A percentile compares a stretch with the other conserved stretches of the same genome.
These are phyloP conservation scores for Clarias platycephalus DNA, from an alignment of 2,797 vertebrate species.

Conservation along the genomic window DNA sequence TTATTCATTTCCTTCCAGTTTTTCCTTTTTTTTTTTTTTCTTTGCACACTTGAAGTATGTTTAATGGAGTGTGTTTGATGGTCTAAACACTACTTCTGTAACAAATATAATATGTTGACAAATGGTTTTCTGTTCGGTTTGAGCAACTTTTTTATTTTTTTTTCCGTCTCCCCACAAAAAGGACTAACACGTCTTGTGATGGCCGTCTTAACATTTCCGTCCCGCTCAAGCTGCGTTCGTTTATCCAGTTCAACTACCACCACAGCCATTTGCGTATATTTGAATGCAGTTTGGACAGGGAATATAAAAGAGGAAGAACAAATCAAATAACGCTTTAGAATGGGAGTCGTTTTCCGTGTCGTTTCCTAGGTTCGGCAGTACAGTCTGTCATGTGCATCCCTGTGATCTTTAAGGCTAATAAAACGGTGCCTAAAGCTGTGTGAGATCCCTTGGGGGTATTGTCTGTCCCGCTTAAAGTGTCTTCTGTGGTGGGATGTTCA, in stretches of 20 bases:
- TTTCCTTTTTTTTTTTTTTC: neutral
- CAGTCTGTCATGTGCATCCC: neutral
- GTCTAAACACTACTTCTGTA: neutral
- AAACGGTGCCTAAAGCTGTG: neutral
- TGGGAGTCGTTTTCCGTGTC: neutral
- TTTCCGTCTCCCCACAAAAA: no score
- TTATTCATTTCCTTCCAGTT: conserved; percentile 17
- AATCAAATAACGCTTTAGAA: neutral
- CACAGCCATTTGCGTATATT: neutral
- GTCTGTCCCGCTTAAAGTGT: neutral
- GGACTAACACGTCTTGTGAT: no score
- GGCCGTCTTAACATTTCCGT: neutral
- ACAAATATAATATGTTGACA: neutral
- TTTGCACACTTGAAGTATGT: neutral
- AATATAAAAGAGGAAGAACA: neutral
- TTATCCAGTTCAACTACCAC: neutral
- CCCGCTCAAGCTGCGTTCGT: neutral
- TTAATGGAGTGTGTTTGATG: neutral
- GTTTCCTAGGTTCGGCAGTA: no score
- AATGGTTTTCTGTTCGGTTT: neutral
- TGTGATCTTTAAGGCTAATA: neutral
- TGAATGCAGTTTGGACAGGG: neutral
- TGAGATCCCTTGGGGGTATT: neutral
- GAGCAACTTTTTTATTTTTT: neutral
- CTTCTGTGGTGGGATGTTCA: neutral